Evolutionary conservation across 2,888 invertebrate genomes (phyloP).

Genomic region (Elmis aenea): DNA sequence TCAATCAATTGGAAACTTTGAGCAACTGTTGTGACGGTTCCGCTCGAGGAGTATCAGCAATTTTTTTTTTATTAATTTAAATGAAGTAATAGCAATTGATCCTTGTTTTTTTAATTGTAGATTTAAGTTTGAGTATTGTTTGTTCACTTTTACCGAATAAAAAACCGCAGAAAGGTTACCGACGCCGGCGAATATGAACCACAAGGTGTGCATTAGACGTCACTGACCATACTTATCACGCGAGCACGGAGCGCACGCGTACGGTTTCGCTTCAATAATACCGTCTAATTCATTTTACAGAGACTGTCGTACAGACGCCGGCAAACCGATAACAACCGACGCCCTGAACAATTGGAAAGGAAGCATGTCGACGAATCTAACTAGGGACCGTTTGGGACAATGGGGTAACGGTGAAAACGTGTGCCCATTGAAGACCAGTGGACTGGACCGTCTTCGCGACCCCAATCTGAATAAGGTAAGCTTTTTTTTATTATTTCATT

Average conservation of each 20-base stretch:
- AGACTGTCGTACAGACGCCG: slow-evolving; percentile 8
- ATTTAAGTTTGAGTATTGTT: too few species aligned
- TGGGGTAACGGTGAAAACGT: slow-evolving; percentile 54
- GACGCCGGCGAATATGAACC: slow-evolving; percentile 1
- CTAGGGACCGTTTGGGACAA: slow-evolving; percentile 60
- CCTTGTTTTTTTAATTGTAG: too few species aligned
- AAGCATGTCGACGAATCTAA: slow-evolving; percentile 8
- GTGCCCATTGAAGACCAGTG: slow-evolving; percentile 53
- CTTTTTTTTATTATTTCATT: too few species aligned
- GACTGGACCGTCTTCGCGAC: slow-evolving; percentile 63
- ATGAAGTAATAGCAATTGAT: too few species aligned
- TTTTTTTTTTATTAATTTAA: too few species aligned
- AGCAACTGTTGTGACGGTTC: too few species aligned
- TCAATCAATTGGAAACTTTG: too few species aligned
- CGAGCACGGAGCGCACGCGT: slow-evolving; percentile 3
- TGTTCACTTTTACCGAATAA: too few species aligned
- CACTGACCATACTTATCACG: too few species aligned
- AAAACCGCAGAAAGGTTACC: too few species aligned
- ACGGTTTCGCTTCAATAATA: slow-evolving; percentile 1
- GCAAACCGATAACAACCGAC: slow-evolving; percentile 2
- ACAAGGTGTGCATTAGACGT: background rate
- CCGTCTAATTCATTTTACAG: slow-evolving; percentile 7
- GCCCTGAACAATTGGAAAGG: slow-evolving; percentile 1
- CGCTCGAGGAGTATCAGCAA: too few species aligned
- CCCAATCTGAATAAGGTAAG: slow-evolving; percentile 67